Base-by-base conservation (phyloP, 1,140 invertebrate species). In the Pseudoatta argentina region DNA sequence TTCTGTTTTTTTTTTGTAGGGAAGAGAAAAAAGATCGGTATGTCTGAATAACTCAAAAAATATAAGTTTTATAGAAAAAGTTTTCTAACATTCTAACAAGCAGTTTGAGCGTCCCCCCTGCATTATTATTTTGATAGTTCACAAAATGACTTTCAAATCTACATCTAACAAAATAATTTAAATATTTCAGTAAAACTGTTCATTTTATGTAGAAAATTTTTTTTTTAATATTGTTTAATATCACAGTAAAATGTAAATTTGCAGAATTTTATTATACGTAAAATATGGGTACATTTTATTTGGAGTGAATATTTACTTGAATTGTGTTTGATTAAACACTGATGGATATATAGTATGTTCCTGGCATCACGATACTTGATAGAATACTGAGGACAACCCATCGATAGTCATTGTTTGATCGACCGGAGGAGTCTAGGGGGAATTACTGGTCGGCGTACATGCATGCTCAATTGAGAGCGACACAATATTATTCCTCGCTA, bases 391-490 rank as follows among this genome's bases (percentile, higher is more conserved):
- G 64, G 21, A 81, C 30, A 55, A 55, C 30, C n/a, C 21, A 81
- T 81, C 30, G 77, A 81, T 81, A 51, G 48, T 71, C 48, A 71
- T 81, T 81, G 64, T 69, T 55, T 81, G 64, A 81, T 81, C 27
- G 48, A 81, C n/a, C 34, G 27, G 64, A 67, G 66, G 61, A 69
- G 48, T 69, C 77, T 21, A 53, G n/a, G 2, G 64, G 64, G 64
- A 81, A 71, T 79, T 79, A 81, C 10, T 69, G n/a, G 27, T 12
- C 30, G 63, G 57, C 48, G 12, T 81, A 63, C 21, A 67, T 67
- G 76, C 76, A 81, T 53, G 34, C n/a, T 71, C 77, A 81, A 81
- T 81, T 81, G 64, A 81, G 66, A 55, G 63, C 77, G 44, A 69
- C 44, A 39, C 64, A 69, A 71, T 81, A 81, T 79, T 79, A 79